Percentiles rank a stretch among this genome's conserved stretches.
Evolutionary conservation across 2,888 invertebrate species (phyloP).

Genomic region (Serrognathus titanus): DNA sequence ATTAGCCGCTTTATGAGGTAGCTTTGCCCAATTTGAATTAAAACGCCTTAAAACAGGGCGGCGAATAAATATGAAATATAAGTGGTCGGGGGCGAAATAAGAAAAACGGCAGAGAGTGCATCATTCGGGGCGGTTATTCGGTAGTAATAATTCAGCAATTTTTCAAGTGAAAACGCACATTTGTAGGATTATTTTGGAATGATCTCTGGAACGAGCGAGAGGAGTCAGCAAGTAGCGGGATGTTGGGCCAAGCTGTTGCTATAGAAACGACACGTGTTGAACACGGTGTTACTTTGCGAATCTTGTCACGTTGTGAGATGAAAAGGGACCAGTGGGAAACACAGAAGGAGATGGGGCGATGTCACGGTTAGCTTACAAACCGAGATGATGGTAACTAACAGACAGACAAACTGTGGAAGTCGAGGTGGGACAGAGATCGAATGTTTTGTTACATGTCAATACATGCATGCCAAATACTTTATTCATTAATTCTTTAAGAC

Average conservation of each 20-base stretch:
- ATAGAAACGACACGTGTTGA: conserved; percentile 52
- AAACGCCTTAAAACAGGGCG: too few relatives aligned
- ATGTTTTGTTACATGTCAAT: background rate
- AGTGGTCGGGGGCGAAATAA: conserved; percentile 3
- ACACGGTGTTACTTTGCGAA: conserved; percentile 49
- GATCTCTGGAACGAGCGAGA: conserved; percentile 39
- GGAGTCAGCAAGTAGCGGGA: conserved; percentile 43
- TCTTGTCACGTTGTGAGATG: conserved; percentile 51
- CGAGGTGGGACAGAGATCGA: background rate
- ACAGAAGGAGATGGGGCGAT: conserved; percentile 36
- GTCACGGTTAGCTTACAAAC: conserved; percentile 32
- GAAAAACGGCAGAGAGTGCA: conserved; percentile 12
- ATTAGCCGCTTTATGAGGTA: conserved; percentile 17
- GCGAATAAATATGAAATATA: too few relatives aligned
- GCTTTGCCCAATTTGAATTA: too few relatives aligned
- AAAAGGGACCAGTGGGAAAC: conserved; percentile 48
- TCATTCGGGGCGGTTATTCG: conserved; percentile 5
- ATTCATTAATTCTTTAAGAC: background rate
- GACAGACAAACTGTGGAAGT: conserved; percentile 2
- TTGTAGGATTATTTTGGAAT: conserved; percentile 42
- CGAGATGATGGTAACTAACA: conserved; percentile 33
- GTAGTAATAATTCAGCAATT: conserved; percentile 35
- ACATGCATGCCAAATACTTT: background rate
- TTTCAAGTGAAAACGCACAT: conserved; percentile 39
- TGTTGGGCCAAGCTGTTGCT: conserved; percentile 47